A percentile compares a stretch with the other conserved stretches of the same genome.
Conservation (phyloP, 2,888 invertebrate species). For the Tenthredo livida region DNA sequence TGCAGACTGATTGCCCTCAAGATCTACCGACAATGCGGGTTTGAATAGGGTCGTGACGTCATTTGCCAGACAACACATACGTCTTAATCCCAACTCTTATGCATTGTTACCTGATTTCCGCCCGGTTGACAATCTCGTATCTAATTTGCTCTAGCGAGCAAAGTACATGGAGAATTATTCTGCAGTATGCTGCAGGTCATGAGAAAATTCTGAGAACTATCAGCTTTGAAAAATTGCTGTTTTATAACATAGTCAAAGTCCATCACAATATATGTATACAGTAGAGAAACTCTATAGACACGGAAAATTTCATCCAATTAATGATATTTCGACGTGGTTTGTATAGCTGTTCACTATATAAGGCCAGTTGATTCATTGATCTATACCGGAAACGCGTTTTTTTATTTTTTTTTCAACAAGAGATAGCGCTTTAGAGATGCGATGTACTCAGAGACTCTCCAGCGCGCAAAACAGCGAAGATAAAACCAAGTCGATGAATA, state of each 20-base stretch:
- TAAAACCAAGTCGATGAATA: not conserved
- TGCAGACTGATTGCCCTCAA: conserved; percentile 25
- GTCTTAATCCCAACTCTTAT: conserved; percentile 10
- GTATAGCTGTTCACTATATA: not conserved
- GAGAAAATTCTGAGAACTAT: not conserved
- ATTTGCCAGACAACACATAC: conserved; percentile 31
- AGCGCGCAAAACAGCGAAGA: not conserved
- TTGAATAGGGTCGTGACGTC: conserved; percentile 42
- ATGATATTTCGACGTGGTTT: not conserved
- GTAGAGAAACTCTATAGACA: no score
- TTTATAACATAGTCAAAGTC: not conserved
- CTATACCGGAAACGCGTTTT: not conserved
- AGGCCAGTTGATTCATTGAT: not conserved
- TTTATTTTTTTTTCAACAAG: not conserved
- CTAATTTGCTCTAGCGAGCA: conserved; percentile 9
- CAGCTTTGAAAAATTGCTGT: not conserved
- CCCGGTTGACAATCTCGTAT: conserved; percentile 16
- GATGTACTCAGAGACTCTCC: not conserved
- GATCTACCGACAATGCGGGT: conserved; percentile 45
- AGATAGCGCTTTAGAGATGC: not conserved
- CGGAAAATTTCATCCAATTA: not conserved
- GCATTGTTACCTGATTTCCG: conserved; percentile 40
- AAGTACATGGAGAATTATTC: not conserved
- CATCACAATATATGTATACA: no score
- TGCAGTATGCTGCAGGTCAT: not conserved